phyloP scores from a whole-genome alignment of 1,140 invertebrate genomes.

The Plectrocnemia conspersa region DNA sequence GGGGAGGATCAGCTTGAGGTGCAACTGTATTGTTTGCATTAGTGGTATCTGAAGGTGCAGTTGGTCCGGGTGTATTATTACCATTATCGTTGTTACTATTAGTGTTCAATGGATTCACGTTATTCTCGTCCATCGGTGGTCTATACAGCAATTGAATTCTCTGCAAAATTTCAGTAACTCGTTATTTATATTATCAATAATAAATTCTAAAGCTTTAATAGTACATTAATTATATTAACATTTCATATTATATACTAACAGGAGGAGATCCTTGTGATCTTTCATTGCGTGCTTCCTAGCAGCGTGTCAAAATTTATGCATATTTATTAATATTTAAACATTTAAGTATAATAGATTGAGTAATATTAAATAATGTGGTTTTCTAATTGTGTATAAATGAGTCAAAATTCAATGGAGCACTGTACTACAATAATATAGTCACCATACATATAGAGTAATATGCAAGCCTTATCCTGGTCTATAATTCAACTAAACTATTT shows the following conservation, averaged over 20 bases:
- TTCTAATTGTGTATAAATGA: too few species aligned
- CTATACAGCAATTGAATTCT: constrained; percentile 70
- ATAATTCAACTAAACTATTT: too few species aligned
- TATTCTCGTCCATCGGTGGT: constrained; percentile 54
- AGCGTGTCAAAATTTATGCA: constrained; percentile 12
- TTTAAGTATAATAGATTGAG: too few species aligned
- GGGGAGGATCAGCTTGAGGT: constrained; percentile 71
- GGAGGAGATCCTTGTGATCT: background rate
- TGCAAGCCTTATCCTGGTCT: too few species aligned
- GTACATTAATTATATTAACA: background rate
- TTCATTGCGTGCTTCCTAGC: constrained; percentile 14
- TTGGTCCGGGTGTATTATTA: constrained; percentile 8
- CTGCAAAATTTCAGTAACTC: constrained; percentile 44
- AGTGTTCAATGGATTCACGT: background rate
- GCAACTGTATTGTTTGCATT: constrained; percentile 35
- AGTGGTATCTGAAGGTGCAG: constrained; percentile 29
- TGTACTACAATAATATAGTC: too few species aligned
- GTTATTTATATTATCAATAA: background rate
- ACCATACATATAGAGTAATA: too few species aligned
- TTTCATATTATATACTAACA: constrained; percentile 9
- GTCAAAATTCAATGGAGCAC: too few species aligned
- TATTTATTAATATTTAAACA: background rate
- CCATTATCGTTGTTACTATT: background rate
- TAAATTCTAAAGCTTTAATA: background rate
- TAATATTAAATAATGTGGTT: too few species aligned